Evolutionary conservation across 2,113 vertebrate genomes (phyloP), one percentile per base, ranked within the genome.

Genomic region (Tauraco erythrolophus): DNA sequence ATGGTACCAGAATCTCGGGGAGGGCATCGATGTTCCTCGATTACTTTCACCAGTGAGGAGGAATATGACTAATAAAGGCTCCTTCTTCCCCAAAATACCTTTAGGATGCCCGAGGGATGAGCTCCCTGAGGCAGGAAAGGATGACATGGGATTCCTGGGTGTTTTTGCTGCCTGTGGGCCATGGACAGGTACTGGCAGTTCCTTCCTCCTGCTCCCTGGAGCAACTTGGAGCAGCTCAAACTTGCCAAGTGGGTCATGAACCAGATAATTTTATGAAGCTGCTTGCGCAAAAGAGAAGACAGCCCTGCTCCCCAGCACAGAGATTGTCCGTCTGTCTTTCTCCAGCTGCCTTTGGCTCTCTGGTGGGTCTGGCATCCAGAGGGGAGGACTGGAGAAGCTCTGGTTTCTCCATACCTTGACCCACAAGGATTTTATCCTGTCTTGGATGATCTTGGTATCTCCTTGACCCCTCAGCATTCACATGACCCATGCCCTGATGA

Each of bases 141-240:
- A 17, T 75, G 46, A 21, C 9, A 2, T 15, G 60, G 48, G 14
- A 33, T 12, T 85, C 30, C 31, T 4, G 3, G 28, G 2, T 1
- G 2, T 11, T 91, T 82, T 21, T 77, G 24, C 75, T 72, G 28
- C 53, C 46, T 45, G 28, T 1, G 2, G 37, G 41, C 75, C 54
- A 54, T 9, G 64, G 25, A 43, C 0, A 1, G 66, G 14, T n/a
- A 31, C 16, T 28, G 30, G 30, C n/a, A 58, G 41, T 3, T 46
- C 62, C 60, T 3, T 46, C 62, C 60, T 91, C 16, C 54, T 5
- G 4, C 72, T 51, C 48, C 41, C 48, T 5, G 0, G 68, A 77
- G 22, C 37, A 81, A 25, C n/a, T n/a, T n/a, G 60, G 65, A 81
- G 61, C 19, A 43, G 33, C 51, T 84, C 58, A 25, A 16, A 81